Base-by-base conservation (phyloP, 2,113 vertebrate genomes). In the Beaufortia kweichowensis region DNA sequence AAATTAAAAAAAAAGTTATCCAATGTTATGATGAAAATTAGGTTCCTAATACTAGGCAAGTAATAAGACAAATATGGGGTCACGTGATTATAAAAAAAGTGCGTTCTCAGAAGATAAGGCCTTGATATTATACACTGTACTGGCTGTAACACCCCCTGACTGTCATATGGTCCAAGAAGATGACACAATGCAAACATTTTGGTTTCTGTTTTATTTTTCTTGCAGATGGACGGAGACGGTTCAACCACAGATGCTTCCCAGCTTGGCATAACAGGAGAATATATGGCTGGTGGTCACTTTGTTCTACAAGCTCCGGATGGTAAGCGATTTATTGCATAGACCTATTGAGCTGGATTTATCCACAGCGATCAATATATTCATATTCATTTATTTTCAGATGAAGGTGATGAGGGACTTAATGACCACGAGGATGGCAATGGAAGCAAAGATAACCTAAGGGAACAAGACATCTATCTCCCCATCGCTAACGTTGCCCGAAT, bases 381-480 rank as follows among this genome's bases (percentile, higher is more conserved):
- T 21, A 21, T 21, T 46, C 5, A 14, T 46, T 53, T 76, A 19
- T 61, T 3, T 78, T 31, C 75, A n/a, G 93, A 93, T 43, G 93
- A 94, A 24, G 87, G 86, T 28, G 97, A 99, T 2, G 97, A 98
- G 82, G 93, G 91, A 76, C 90, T 99, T 89, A 97, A 98, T 64
- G 97, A 99, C 82, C 95, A 96, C 0, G 97, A 99, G 59, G 97
- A 99, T 59, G 90, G 95, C 76, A 94, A 95, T 19, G 94, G 96
- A n/a, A 91, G 94, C 81, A 99, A 98, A 88, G 97, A 99, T 87
- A 97, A 96, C 88, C 96, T 96, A 86, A 89, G 97, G 90, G 97
- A 99, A 84, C 97, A 99, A 91, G 97, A 99, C 87, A 99, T 99
- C 69, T 99, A 99, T 63, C 96, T 99, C 80, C 97, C 97, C 17